phyloP scores from a whole-genome alignment of 2,113 vertebrate species.

The Propithecus coquereli region DNA sequence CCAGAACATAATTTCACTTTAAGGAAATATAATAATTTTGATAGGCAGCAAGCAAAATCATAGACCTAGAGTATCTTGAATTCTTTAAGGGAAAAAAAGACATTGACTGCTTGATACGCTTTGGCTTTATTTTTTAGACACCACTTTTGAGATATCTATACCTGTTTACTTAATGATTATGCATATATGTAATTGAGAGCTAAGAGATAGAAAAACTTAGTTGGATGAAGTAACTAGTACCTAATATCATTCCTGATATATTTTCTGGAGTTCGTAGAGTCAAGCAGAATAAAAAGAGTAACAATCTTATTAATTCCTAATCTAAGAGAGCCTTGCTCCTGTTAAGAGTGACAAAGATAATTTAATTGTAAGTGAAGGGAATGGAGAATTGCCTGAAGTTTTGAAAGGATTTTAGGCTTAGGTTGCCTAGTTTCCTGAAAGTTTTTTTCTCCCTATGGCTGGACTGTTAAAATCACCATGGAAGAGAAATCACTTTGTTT shows the following conservation, averaged over 20 bases:
- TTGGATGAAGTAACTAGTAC: neutral
- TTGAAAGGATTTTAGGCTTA: conserved; percentile 6
- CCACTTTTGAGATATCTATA: neutral
- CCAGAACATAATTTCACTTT: neutral
- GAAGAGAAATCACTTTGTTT: neutral
- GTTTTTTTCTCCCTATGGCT: neutral
- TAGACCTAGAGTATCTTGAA: neutral
- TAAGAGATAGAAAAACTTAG: neutral
- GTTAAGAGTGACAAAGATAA: neutral
- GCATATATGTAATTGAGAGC: neutral
- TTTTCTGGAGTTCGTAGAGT: neutral
- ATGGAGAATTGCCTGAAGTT: neutral
- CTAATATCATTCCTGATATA: neutral
- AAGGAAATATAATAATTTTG: neutral
- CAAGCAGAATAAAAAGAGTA: neutral
- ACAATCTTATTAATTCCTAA: neutral
- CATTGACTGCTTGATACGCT: neutral
- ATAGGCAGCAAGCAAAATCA: neutral
- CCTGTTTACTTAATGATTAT: neutral
- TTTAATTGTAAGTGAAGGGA: neutral
- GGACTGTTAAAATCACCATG: neutral
- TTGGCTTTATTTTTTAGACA: neutral
- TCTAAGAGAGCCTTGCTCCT: neutral
- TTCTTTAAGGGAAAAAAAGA: neutral
- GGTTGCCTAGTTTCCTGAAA: neutral